Percentiles rank a stretch among this genome's conserved stretches.
These are phyloP conservation scores for Amniataba percoides DNA, from an alignment of 2,797 vertebrate genomes.

Conservation along the genomic window DNA sequence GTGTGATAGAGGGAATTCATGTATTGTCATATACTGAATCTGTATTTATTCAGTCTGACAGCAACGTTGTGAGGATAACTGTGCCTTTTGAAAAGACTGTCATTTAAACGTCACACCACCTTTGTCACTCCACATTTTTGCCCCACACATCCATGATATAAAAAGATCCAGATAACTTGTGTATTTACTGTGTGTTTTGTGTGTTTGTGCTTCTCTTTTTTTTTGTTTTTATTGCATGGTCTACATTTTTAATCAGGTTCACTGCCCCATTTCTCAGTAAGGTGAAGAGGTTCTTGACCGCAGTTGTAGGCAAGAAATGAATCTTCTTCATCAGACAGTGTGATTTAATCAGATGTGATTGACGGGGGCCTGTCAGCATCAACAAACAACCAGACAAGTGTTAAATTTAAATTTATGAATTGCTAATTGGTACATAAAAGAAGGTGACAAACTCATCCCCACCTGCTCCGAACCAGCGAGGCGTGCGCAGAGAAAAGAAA, in stretches of 20 bases:
- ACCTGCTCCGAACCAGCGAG: background rate
- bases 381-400: background rate
- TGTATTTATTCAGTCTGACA: slow-evolving; percentile 31
- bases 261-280: background rate
- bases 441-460: background rate
- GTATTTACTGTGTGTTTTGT: slow-evolving; percentile 7
- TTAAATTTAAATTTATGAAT: background rate
- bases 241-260: background rate
- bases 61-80: background rate
- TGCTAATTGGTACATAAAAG: background rate
- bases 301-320: background rate
- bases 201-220: background rate
- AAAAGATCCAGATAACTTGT: slow-evolving; percentile 6
- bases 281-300: background rate
- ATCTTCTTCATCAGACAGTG: background rate
- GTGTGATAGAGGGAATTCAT: slow-evolving; percentile 24
- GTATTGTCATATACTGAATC: slow-evolving; percentile 1
- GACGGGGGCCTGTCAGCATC: background rate
- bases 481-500: background rate
- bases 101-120: background rate
- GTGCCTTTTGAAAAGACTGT: slow-evolving; percentile 21
- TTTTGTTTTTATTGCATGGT: background rate
- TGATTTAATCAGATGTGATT: background rate
- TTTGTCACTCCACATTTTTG: slow-evolving; percentile 13
- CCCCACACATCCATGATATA: background rate